Evolutionary conservation across 1,140 invertebrate species (phyloP).

Genomic region (Listronotus oregonensis): DNA sequence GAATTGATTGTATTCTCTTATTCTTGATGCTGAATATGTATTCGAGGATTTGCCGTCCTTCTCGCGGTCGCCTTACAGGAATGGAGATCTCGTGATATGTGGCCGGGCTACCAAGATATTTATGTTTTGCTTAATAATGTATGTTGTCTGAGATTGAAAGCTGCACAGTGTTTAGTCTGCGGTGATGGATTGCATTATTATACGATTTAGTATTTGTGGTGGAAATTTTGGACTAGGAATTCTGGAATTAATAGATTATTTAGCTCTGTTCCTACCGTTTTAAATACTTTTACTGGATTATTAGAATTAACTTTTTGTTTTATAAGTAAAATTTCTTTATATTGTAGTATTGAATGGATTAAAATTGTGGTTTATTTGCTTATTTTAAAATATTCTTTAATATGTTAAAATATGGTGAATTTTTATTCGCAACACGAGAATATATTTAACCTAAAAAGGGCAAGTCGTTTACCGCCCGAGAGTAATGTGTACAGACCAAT

Average conservation of each 20-base stretch:
- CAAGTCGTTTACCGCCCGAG: no score
- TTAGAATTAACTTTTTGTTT: no score
- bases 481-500: no score
- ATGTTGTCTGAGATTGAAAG: constrained; percentile 22
- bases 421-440: no score
- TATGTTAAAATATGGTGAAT: no score
- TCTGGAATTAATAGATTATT: background rate
- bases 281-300: no score
- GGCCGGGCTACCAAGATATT: constrained; percentile 29
- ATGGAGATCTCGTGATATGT: constrained; percentile 32
- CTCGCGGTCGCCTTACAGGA: constrained; percentile 23
- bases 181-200: constrained; percentile 13
- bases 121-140: constrained; percentile 29
- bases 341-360: no score
- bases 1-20: constrained; percentile 27
- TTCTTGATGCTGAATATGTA: constrained; percentile 29
- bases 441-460: no score
- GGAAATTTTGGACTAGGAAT: background rate
- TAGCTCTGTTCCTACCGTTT: no score
- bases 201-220: constrained; percentile 14
- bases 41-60: constrained; percentile 27
- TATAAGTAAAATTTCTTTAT: no score
- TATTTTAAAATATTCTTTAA: no score
- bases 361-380: no score
- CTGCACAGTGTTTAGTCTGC: constrained; percentile 15